These are phyloP conservation scores for Bothrops jararaca DNA, from an alignment of 2,113 vertebrate species.

Conservation along the genomic window DNA sequence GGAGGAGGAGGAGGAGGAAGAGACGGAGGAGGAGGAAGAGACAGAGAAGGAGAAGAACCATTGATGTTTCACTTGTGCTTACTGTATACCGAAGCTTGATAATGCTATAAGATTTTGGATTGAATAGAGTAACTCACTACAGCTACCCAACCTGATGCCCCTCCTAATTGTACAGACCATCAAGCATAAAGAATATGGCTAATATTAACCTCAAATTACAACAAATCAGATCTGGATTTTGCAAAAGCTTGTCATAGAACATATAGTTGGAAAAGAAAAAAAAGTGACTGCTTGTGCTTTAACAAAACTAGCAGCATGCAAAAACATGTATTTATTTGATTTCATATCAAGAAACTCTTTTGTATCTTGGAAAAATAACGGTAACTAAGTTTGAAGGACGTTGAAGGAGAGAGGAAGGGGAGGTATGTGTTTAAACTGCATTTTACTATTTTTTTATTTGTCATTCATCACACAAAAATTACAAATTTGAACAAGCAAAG, in stretches of 20 bases:
- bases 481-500: too few relatives aligned
- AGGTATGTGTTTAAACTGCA: not conserved
- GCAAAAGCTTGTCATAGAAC: not conserved
- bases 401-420: not conserved
- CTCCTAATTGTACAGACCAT: not conserved
- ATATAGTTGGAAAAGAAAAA: not conserved
- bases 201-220: not conserved
- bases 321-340: not conserved
- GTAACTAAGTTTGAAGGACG: not conserved
- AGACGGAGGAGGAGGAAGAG: too few relatives aligned
- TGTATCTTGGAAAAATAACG: not conserved
- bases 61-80: not conserved
- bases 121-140: not conserved
- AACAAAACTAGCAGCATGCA: not conserved
- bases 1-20: rapidly evolving
- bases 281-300: not conserved
- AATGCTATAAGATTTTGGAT: not conserved
- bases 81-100: not conserved
- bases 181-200: not conserved
- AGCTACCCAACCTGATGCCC: not conserved
- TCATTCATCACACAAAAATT: too few relatives aligned
- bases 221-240: not conserved
- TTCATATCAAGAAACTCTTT: not conserved
- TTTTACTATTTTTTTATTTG: not conserved
- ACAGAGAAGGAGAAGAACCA: not conserved